A percentile compares a stretch with the other conserved stretches of the same genome.
Conservation (phyloP, 2,888 invertebrate genomes). For the Eupithecia subumbrata region DNA sequence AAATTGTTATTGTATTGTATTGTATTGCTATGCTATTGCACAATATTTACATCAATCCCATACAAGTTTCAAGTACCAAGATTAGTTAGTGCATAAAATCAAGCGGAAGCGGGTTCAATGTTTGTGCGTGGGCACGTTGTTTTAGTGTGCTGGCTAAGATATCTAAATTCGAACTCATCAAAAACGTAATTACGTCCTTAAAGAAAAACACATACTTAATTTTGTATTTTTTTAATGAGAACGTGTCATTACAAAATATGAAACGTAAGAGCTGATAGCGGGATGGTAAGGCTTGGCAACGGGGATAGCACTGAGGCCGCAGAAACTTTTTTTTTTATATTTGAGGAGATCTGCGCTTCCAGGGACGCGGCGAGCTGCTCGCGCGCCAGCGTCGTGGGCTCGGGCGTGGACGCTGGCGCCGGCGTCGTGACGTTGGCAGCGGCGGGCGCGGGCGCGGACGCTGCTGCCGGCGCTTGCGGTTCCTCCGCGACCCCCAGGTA, state of each 20-base stretch:
- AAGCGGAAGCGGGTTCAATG: too few relatives aligned
- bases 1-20: too few relatives aligned
- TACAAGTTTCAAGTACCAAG: too few relatives aligned
- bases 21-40: too few relatives aligned
- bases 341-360: neutral
- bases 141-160: too few relatives aligned
- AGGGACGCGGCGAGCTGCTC: neutral
- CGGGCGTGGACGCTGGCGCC: constrained; percentile 1
- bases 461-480: constrained; percentile 20
- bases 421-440: neutral
- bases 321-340: neutral
- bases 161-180: too few relatives aligned
- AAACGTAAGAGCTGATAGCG: constrained; percentile 2
- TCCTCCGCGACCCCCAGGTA: constrained; percentile 53
- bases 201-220: too few relatives aligned
- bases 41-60: too few relatives aligned
- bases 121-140: too few relatives aligned
- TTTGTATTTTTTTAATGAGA: neutral
- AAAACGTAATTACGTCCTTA: too few relatives aligned
- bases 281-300: neutral
- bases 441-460: constrained; percentile 13
- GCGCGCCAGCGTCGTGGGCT: neutral
- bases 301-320: neutral
- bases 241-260: neutral
- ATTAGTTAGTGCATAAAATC: too few relatives aligned